phyloP scores from a whole-genome alignment of 2,113 vertebrate species.

The Suncus etruscus region DNA sequence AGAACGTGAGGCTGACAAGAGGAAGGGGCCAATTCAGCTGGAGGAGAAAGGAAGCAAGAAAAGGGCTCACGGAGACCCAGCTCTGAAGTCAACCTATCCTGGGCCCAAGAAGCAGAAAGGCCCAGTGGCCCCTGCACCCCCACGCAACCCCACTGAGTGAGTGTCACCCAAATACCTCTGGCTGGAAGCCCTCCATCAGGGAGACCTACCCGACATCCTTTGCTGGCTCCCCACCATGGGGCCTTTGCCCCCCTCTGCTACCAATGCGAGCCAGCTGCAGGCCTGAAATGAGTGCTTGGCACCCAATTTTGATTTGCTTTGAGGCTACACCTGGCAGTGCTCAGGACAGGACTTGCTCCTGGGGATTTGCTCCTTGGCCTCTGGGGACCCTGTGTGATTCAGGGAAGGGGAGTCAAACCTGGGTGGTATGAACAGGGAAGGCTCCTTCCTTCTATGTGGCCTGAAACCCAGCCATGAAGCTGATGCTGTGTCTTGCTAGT shows the following conservation, averaged over 20 bases:
- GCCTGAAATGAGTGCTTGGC: too few species aligned
- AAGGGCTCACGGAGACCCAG: slow-evolving; percentile 31
- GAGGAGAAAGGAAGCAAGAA: slow-evolving; percentile 62
- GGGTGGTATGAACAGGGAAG: too few species aligned
- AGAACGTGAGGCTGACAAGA: rapidly evolving
- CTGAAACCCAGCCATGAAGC: too few species aligned
- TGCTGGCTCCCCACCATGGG: background rate
- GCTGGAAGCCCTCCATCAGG: too few species aligned
- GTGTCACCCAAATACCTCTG: slow-evolving; percentile 64
- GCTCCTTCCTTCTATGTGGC: too few species aligned
- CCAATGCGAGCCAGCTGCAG: background rate
- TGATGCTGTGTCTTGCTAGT: too few species aligned
- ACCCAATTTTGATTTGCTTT: too few species aligned
- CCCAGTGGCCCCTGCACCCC: background rate
- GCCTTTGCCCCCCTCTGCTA: background rate
- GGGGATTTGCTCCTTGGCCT: too few species aligned
- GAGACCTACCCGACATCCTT: rapidly evolving
- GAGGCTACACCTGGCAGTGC: too few species aligned
- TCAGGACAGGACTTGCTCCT: too few species aligned
- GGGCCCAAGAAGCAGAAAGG: slow-evolving; percentile 86
- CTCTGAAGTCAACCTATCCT: slow-evolving; percentile 47
- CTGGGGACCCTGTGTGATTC: too few species aligned
- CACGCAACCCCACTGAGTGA: slow-evolving; percentile 86
- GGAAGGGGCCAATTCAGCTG: background rate
- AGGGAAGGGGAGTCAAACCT: too few species aligned